phyloP scores from a whole-genome alignment of 2,797 vertebrate genomes.

The Ctenochaetus hawaiiensis region DNA sequence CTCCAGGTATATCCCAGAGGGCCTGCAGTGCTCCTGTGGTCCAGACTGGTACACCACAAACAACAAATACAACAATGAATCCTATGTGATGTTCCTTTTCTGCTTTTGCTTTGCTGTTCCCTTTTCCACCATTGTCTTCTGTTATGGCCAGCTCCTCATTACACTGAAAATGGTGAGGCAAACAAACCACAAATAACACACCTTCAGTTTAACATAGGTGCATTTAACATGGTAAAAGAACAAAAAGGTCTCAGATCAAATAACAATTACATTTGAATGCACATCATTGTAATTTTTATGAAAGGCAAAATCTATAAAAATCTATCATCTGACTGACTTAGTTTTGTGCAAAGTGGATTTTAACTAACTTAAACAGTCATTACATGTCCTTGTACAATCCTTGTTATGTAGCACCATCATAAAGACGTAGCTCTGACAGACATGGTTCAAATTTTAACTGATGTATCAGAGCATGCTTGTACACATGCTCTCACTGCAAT shows the following conservation, averaged over 20 bases:
- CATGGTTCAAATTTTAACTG: neutral
- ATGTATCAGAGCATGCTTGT: neutral
- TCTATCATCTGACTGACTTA: neutral
- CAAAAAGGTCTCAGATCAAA: neutral
- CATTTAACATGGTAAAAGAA: neutral
- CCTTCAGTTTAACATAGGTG: neutral
- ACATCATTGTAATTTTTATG: neutral
- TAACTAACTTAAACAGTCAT: neutral
- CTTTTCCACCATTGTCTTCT: conserved; percentile 73
- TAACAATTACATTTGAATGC: neutral
- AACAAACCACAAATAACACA: neutral
- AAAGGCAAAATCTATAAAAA: neutral
- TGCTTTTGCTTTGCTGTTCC: conserved; percentile 80
- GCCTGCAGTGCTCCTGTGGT: conserved; percentile 82
- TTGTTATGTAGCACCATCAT: neutral
- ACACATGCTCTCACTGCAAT: neutral
- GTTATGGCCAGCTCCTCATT: conserved; percentile 78
- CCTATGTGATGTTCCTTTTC: conserved; percentile 82
- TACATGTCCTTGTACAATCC: neutral
- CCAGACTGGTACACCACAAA: conserved; percentile 82
- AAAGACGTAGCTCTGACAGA: neutral
- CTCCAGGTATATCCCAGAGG: conserved; percentile 82
- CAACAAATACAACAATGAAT: conserved; percentile 85
- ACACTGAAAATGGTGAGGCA: conserved; percentile 76
- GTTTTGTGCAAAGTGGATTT: neutral